Evolutionary conservation across 2,888 invertebrate species (phyloP), one percentile per base, ranked within the genome.

Genomic region (Nomada hirtipes): DNA sequence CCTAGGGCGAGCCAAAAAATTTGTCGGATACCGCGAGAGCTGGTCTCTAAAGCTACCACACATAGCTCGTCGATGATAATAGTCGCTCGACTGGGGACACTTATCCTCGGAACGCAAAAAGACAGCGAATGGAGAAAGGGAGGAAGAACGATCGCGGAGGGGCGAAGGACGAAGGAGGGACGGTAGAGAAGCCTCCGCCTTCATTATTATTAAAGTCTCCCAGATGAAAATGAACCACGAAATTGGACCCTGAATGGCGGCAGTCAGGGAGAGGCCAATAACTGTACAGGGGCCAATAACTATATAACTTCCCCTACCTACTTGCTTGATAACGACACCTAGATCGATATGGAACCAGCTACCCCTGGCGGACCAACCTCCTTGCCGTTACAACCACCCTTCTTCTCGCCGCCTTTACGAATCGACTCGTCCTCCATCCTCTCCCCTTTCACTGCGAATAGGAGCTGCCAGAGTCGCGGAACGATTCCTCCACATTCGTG

Each of bases 241-340:
- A 86, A 88, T 88, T 88, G 86, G 85, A 83, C 88, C 88, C 88
- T 55, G 79, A 87, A 88, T 83, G 86, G 88, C 82, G 85, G 76
- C 75, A 84, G 75, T 76, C 76, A 26, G 26, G 63, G 69, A 64
- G 69, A 75, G 79, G 76, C 82, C 88, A 83, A 88, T 88, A 88
- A 88, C 88, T 88, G 88, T 86, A 86, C 88, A 79, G 88, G 85
- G 88, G 83, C 86, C 88, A 88, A 88, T 88, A 88, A 86, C 88
- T 88, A 83, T 88, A 88, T 88, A 88, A 88, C 86, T 81, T 79
- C 68, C 83, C 57, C 85, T 69, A 53, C 71, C 85, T 50, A 47
- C 70, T 72, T 77, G 75, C 88, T 88, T 85, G 86, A 83, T 88
- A 85, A 83, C 88, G 88, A 86, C 85, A 76, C 83, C 75, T 88